phyloP scores from a whole-genome alignment of 2,113 vertebrate genomes.

The Spilogale gracilis region DNA sequence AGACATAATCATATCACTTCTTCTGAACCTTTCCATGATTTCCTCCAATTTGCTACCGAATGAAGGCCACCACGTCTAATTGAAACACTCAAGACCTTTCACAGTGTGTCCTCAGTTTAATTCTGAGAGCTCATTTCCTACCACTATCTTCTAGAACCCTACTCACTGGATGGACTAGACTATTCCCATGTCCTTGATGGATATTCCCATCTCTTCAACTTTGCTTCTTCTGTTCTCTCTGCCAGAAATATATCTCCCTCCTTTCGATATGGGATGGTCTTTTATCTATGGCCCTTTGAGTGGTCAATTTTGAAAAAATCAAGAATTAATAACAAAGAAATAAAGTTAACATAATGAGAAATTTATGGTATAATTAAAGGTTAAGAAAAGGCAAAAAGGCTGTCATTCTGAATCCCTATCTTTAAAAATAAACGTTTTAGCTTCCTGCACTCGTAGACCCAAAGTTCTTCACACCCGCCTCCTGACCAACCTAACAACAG shows the following conservation, averaged over 20 bases:
- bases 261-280: neutral
- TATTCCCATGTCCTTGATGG: neutral
- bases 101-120: neutral
- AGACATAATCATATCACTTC: neutral
- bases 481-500: neutral
- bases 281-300: neutral
- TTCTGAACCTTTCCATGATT: neutral
- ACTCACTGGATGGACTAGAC: neutral
- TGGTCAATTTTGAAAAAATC: neutral
- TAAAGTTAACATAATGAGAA: neutral
- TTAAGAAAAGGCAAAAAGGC: neutral
- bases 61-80: neutral
- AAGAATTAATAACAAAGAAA: neutral
- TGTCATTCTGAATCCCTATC: neutral
- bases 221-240: neutral
- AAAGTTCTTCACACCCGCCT: neutral
- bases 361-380: neutral
- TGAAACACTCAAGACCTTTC: neutral
- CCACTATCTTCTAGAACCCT: neutral
- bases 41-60: neutral
- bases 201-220: neutral
- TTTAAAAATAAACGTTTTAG: neutral
- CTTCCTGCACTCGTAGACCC: neutral
- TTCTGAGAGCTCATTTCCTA: neutral
- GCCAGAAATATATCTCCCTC: neutral